Base-by-base conservation (phyloP, 2,113 vertebrate species). In the Lepidothrix coronata region DNA sequence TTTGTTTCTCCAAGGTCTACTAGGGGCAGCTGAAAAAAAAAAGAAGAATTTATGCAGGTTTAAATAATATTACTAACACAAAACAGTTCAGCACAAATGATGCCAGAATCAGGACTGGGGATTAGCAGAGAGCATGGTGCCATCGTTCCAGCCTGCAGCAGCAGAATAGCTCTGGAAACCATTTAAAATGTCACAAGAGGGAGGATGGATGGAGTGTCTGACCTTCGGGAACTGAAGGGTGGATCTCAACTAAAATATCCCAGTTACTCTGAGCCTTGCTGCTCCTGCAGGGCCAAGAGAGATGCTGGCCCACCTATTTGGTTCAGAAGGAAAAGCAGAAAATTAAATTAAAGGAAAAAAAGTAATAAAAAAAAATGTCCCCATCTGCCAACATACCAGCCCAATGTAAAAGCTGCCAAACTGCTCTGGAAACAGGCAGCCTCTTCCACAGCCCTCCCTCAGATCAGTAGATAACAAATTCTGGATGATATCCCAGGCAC, bases 211-310 rank as follows among this genome's bases (percentile, higher is more conserved):
- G 74, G 67, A 76, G 81, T 54, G 43, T 37, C 51, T 92, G 92
- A 96, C 91, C 94, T 95, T 89, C 89, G 80, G 27, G 89, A 92
- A 92, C 30, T 14, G 46, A 84, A 78, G 83, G 77, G 75, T 87
- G 80, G 68, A 85, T 88, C 77, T 76, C 57, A 49, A 54, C 59
- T 62, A 76, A 96, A 79, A 88, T 39, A 85, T 37, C 61, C 88
- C 57, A 46, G 31, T 67, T 57, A 52, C n/a, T 62, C 66, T 28
- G 41, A 93, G 77, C 91, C 85, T 67, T 1, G 31, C 70, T 73
- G 72, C 41, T 82, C 70, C 35, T 52, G 48, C 37, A 77, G 61
- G 68, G 35, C 90, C 68, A 67, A 41, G 31, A 52, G 58, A 41
- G 67, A 75, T 59, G 57, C 43, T 73, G 75, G 44, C 49, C 66